These are phyloP conservation scores for Drosophila lowei DNA, from an alignment of 1,140 invertebrate genomes.

Conservation along the genomic window DNA sequence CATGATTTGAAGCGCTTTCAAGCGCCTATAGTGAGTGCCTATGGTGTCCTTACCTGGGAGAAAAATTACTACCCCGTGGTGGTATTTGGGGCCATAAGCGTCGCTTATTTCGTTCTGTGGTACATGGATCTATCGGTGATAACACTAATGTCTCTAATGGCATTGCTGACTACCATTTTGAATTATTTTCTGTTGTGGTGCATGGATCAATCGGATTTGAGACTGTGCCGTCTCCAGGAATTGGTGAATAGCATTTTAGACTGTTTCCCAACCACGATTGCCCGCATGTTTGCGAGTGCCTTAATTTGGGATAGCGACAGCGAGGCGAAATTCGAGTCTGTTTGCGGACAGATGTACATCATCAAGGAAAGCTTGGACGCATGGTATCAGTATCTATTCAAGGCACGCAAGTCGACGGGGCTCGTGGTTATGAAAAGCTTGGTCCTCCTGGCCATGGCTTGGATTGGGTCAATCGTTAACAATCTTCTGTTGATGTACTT, in stretches of 20 bases:
- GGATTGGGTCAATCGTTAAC: conserved; percentile 91
- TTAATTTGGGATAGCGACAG: too few relatives aligned
- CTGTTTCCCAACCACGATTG: conserved; percentile 59
- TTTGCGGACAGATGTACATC: too few relatives aligned
- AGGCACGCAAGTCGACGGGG: conserved; percentile 84
- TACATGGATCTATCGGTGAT: conserved; percentile 90
- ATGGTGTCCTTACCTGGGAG: conserved; percentile 92
- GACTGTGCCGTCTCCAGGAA: too few relatives aligned
- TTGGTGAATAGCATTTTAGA: too few relatives aligned
- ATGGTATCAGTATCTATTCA: conserved; percentile 72
- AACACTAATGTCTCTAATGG: conserved; percentile 89
- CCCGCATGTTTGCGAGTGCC: too few relatives aligned
- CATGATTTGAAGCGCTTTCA: conserved; percentile 91
- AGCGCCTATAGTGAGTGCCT: conserved; percentile 88
- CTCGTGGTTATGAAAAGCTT: conserved; percentile 89
- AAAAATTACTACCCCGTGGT: conserved; percentile 91
- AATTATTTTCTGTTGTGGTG: conserved; percentile 86
- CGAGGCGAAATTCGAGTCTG: too few relatives aligned
- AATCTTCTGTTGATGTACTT: conserved; percentile 92
- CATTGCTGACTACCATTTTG: conserved; percentile 88
- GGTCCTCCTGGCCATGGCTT: conserved; percentile 87
- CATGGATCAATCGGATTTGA: too few relatives aligned
- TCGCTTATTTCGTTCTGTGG: conserved; percentile 91
- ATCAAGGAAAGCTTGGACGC: conserved; percentile 37
- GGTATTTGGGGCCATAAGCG: conserved; percentile 87